Evolutionary conservation across 2,888 invertebrate genomes (phyloP).

Genomic region (Lissonota sp.): DNA sequence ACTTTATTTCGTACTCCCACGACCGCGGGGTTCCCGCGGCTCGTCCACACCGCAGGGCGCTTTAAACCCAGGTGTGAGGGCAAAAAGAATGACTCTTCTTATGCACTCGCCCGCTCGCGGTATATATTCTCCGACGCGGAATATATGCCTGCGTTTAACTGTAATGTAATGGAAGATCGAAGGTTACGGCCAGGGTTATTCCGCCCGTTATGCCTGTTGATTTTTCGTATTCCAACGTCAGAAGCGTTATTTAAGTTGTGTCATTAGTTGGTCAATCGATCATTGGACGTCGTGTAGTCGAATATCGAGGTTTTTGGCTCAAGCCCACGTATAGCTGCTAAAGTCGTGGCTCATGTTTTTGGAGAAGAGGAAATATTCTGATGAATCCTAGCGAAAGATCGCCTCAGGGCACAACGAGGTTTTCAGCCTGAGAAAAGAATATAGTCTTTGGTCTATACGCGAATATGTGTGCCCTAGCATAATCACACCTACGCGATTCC

Average conservation of each 20-base stretch:
- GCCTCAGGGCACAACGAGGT: constrained; percentile 30
- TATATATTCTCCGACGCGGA: constrained; percentile 50
- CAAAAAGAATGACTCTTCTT: constrained; percentile 44
- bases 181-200: constrained; percentile 39
- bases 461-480: constrained; percentile 16
- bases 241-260: not conserved
- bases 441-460: constrained; percentile 32
- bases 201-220: constrained; percentile 19
- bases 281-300: constrained; percentile 23
- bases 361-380: constrained; percentile 44
- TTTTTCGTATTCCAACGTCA: constrained; percentile 1
- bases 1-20: constrained; percentile 65
- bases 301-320: constrained; percentile 12
- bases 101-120: too few species aligned
- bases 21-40: constrained; percentile 47
- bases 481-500: constrained; percentile 62
- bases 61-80: constrained; percentile 37
- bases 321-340: not conserved
- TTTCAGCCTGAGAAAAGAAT: constrained; percentile 39
- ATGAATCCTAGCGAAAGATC: constrained; percentile 36
- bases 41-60: constrained; percentile 63
- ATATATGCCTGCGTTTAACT: constrained; percentile 30
- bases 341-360: not conserved
- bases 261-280: constrained; percentile 30
- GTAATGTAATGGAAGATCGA: constrained; percentile 61